Evolutionary conservation across 2,797 vertebrate species (phyloP).

Genomic region (Pipistrellus pipistrellus): DNA sequence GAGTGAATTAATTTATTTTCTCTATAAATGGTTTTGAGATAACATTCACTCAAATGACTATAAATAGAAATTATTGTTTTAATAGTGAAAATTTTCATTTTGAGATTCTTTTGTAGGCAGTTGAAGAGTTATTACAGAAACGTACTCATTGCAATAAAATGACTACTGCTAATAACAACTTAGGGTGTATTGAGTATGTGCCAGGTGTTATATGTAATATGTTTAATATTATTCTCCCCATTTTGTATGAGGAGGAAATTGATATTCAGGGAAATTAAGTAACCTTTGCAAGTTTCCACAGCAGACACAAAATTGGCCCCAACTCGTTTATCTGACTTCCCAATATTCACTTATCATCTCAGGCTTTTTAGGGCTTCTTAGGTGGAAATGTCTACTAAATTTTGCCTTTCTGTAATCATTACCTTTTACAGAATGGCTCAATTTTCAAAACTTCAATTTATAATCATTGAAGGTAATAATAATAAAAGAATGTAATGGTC

Average conservation of each 20-base stretch:
- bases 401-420: no score
- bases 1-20: slow-evolving; percentile 66
- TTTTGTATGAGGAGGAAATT: slow-evolving; percentile 6
- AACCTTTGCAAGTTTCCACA: background rate
- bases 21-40: slow-evolving; percentile 61
- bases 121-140: slow-evolving; percentile 48
- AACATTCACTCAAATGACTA: slow-evolving; percentile 32
- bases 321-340: background rate
- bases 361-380: no score
- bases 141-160: background rate
- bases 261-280: slow-evolving; percentile 26
- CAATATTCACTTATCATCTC: no score
- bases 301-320: background rate
- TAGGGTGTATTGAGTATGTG: background rate
- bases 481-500: no score
- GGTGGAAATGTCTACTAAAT: no score
- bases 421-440: no score
- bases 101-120: background rate
- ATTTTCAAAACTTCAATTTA: no score
- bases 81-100: slow-evolving; percentile 44
- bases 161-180: slow-evolving; percentile 7
- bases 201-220: background rate
- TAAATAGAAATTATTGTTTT: slow-evolving; percentile 65
- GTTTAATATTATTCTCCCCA: background rate
- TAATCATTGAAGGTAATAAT: no score